Evolutionary conservation across 2,888 invertebrate genomes (phyloP).

Genomic region (Cephalotes varians): DNA sequence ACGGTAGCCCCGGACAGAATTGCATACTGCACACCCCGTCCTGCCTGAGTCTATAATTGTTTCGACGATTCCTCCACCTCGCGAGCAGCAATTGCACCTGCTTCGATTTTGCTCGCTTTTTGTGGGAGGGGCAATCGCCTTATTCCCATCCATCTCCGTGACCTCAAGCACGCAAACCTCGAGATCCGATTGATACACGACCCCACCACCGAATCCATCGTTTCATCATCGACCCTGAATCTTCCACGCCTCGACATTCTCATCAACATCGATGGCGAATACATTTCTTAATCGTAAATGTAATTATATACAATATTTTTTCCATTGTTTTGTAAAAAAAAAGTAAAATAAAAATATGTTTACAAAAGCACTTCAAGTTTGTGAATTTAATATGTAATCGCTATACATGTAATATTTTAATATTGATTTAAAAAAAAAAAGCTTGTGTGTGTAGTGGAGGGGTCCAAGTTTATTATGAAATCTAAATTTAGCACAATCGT

Average conservation of each 20-base stretch:
- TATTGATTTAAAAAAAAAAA: neutral
- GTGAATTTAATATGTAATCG: neutral
- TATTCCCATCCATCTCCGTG: slow-evolving; percentile 73
- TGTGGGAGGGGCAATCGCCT: slow-evolving; percentile 76
- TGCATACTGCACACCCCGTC: slow-evolving; percentile 71
- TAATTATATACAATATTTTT: slow-evolving; percentile 30
- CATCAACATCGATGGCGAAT: slow-evolving; percentile 9
- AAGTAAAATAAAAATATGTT: neutral
- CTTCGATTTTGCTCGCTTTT: slow-evolving; percentile 82
- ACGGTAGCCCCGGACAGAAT: slow-evolving; percentile 77
- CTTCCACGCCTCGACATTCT: slow-evolving; percentile 42
- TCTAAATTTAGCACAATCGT: slow-evolving; percentile 5
- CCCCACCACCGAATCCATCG: slow-evolving; percentile 50
- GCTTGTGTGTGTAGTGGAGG: neutral
- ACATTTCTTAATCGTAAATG: slow-evolving; percentile 4
- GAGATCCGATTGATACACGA: slow-evolving; percentile 76
- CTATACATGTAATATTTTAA: neutral
- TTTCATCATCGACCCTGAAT: slow-evolving; percentile 64
- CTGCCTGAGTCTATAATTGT: slow-evolving; percentile 78
- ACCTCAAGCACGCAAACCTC: slow-evolving; percentile 80
- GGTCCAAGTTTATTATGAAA: neutral
- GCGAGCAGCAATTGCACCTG: slow-evolving; percentile 81
- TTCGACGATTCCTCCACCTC: slow-evolving; percentile 79
- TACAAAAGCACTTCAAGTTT: neutral
- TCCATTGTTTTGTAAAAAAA: neutral